Evolutionary conservation across 37 sponge, comb jelly and placozoan genomes (phyloP).

Genomic region (Tethya wilhelma): DNA sequence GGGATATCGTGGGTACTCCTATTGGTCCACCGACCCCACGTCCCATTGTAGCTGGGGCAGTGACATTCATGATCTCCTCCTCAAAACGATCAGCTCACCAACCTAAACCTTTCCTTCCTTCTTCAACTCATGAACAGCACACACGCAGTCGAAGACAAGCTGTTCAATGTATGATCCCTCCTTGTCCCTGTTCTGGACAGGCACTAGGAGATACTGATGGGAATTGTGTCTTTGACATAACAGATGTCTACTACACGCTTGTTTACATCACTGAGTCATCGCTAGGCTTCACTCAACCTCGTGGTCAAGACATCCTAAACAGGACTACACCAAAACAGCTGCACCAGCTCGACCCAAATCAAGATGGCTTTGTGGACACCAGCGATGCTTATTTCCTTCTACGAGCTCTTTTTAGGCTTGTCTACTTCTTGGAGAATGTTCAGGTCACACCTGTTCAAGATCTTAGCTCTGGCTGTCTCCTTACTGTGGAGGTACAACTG

Average conservation of each 20-base stretch:
- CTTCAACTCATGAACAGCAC: background rate
- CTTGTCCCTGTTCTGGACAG: constrained; percentile 32
- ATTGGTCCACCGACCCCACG: constrained; percentile 68
- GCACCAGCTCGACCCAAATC: constrained; percentile 50
- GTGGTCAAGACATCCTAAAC: constrained; percentile 19
- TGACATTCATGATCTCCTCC: background rate
- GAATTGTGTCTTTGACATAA: constrained; percentile 71
- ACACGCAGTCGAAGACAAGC: background rate
- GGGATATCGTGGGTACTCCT: constrained; percentile 21
- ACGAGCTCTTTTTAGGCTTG: constrained; percentile 39
- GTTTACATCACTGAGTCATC: constrained; percentile 52
- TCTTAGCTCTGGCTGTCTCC: constrained; percentile 35
- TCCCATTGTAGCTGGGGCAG: constrained; percentile 41
- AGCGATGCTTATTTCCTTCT: constrained; percentile 72
- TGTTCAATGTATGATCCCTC: constrained; percentile 9
- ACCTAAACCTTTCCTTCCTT: background rate
- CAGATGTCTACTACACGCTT: constrained; percentile 57
- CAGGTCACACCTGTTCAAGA: constrained; percentile 42
- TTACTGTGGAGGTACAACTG: constrained; percentile 50
- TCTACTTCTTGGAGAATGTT: constrained; percentile 54
- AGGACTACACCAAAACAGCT: constrained; percentile 7
- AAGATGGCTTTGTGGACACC: constrained; percentile 50
- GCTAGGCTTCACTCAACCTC: constrained; percentile 24
- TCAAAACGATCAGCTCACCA: constrained; percentile 18
- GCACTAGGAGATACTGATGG: constrained; percentile 72